phyloP scores from a whole-genome alignment of 1,140 invertebrate genomes.

The Dysdera silvatica region DNA sequence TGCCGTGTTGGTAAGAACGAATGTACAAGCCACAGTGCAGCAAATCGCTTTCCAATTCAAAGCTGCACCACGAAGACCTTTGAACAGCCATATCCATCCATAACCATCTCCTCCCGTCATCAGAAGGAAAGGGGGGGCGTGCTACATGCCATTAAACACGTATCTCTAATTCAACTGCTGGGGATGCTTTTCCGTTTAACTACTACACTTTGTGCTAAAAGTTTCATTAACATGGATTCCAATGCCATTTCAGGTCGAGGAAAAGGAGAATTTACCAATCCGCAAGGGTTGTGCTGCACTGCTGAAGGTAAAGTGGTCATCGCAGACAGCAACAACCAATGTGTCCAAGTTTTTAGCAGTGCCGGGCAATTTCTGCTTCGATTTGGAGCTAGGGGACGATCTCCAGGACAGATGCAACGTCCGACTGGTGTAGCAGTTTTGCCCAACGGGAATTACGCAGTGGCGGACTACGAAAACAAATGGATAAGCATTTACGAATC shows the following conservation, averaged over 20 bases:
- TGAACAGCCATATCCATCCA: no score
- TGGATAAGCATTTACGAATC: constrained; percentile 52
- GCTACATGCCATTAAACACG: no score
- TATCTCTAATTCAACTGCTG: no score
- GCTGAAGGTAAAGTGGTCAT: constrained; percentile 47
- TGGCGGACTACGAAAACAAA: constrained; percentile 55
- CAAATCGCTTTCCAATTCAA: no score
- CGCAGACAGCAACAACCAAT: constrained; percentile 55
- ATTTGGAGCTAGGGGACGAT: constrained; percentile 20
- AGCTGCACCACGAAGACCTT: no score
- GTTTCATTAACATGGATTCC: no score
- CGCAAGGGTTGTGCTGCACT: constrained; percentile 48
- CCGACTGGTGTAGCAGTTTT: constrained; percentile 51
- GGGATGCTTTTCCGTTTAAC: no score
- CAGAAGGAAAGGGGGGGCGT: no score
- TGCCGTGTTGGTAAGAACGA: no score
- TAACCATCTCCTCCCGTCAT: no score
- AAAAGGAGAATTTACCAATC: constrained; percentile 54
- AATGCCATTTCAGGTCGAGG: constrained; percentile 49
- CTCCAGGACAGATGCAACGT: constrained; percentile 34
- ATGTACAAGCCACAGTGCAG: no score
- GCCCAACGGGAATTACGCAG: constrained; percentile 50
- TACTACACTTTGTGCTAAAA: no score
- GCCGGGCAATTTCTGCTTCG: constrained; percentile 35
- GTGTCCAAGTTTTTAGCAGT: constrained; percentile 47